Evolutionary conservation across 2,113 vertebrate species (phyloP).

Genomic region (Oncorhynchus kisutch): DNA sequence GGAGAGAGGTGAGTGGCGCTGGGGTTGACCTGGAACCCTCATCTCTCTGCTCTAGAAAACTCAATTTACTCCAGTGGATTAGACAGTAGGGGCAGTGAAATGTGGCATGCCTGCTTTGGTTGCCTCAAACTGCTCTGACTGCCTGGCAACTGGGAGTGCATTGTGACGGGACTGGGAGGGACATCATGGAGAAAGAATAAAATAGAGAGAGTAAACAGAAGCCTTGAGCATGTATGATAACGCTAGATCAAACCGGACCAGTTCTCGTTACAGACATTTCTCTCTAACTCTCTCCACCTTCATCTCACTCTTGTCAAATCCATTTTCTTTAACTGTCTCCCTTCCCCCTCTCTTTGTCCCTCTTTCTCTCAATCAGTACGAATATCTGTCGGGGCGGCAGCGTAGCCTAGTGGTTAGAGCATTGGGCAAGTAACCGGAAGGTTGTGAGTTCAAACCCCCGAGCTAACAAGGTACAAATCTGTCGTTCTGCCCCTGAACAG

Average conservation of each 20-base stretch:
- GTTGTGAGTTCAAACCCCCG: too few species aligned
- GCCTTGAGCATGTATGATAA: not conserved
- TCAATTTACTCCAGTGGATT: constrained; percentile 64
- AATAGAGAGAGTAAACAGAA: not conserved
- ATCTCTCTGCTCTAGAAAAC: constrained; percentile 42
- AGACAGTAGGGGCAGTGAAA: constrained; percentile 35
- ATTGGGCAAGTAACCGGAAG: too few species aligned
- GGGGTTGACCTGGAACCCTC: constrained; percentile 33
- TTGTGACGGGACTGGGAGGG: not conserved
- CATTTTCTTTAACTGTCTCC: not conserved
- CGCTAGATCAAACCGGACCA: not conserved
- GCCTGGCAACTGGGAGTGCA: not conserved
- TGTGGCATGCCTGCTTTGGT: constrained; percentile 43
- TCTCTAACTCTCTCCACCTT: not conserved
- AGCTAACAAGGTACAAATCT: too few species aligned
- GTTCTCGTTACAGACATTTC: not conserved
- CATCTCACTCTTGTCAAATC: not conserved
- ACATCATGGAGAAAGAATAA: not conserved
- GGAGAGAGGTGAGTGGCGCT: constrained; percentile 18
- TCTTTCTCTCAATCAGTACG: not conserved
- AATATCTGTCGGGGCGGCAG: too few species aligned
- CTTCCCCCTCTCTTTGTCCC: not conserved
- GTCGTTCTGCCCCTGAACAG: too few species aligned
- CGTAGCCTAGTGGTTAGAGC: too few species aligned
- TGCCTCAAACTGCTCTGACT: constrained; percentile 1